These are phyloP conservation scores for Arctocebus calabarensis DNA, from an alignment of 2,797 vertebrate genomes.

Conservation along the genomic window DNA sequence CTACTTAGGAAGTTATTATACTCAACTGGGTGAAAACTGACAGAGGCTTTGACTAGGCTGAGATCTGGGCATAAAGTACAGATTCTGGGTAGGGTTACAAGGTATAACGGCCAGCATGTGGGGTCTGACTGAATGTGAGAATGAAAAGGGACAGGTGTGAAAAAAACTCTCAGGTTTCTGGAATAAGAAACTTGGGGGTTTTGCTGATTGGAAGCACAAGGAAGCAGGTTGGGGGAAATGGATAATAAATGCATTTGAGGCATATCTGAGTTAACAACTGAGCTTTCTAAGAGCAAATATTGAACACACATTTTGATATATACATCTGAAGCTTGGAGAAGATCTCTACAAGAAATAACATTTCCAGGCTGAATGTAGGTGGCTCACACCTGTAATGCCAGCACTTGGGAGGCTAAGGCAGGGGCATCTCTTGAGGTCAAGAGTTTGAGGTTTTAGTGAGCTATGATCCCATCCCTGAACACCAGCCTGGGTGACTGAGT, in stretches of 20 bases:
- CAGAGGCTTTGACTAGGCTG: neutral
- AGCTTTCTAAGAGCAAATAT: neutral
- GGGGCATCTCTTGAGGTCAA: no score
- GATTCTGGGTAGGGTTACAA: neutral
- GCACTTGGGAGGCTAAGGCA: no score
- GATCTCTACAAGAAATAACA: neutral
- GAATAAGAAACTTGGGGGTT: neutral
- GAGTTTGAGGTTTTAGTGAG: no score
- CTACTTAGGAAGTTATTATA: neutral
- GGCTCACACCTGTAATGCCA: no score
- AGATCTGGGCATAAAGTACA: neutral
- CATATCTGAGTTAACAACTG: neutral
- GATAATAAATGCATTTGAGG: neutral
- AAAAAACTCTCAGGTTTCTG: neutral
- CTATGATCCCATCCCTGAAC: no score
- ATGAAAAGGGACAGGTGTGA: neutral
- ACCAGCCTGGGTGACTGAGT: no score
- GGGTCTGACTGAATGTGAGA: neutral
- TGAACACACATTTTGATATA: neutral
- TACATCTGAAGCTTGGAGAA: neutral
- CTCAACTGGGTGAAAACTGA: neutral
- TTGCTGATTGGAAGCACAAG: neutral
- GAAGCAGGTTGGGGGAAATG: neutral
- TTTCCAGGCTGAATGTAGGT: no score
- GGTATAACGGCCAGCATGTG: neutral